These are phyloP conservation scores for Drosophila mayaguana DNA, from an alignment of 2,888 invertebrate species.

Conservation along the genomic window DNA sequence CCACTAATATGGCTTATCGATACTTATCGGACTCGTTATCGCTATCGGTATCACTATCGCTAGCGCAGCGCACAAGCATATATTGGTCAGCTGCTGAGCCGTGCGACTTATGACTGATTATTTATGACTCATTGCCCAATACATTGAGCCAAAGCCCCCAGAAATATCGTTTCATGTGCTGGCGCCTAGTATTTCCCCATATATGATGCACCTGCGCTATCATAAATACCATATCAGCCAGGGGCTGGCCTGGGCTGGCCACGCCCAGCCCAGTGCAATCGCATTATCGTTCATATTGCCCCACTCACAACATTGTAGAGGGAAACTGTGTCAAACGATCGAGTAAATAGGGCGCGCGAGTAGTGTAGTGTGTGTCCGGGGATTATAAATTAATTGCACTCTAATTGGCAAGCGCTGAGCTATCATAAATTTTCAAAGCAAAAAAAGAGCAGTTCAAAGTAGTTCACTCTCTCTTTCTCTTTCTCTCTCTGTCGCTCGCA, in stretches of 20 bases:
- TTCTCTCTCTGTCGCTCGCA: not conserved
- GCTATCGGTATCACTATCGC: not conserved
- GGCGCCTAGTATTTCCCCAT: slow-evolving; percentile 52
- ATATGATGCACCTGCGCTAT: slow-evolving; percentile 15
- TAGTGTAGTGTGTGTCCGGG: slow-evolving; percentile 48
- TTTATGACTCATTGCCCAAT: slow-evolving; percentile 49
- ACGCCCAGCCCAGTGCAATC: slow-evolving; percentile 37
- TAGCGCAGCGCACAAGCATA: not conserved
- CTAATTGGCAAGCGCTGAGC: slow-evolving; percentile 69
- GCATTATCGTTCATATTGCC: slow-evolving; percentile 48
- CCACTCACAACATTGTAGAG: slow-evolving; percentile 40
- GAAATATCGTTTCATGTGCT: slow-evolving; percentile 15
- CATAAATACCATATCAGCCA: slow-evolving; percentile 65
- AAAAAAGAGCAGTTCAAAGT: slow-evolving; percentile 19
- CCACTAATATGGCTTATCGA: slow-evolving; percentile 23
- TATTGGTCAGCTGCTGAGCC: slow-evolving; percentile 19
- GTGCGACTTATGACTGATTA: slow-evolving; percentile 9
- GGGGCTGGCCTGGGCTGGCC: slow-evolving; percentile 8
- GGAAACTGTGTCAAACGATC: slow-evolving; percentile 65
- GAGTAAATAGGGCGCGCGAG: slow-evolving; percentile 50
- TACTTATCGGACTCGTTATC: not conserved
- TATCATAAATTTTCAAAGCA: slow-evolving; percentile 64
- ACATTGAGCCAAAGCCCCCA: not conserved
- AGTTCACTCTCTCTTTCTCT: not conserved
- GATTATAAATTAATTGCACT: slow-evolving; percentile 80